Evolutionary conservation across 2,797 vertebrate species (phyloP).

Genomic region (Intellagama lesueurii): DNA sequence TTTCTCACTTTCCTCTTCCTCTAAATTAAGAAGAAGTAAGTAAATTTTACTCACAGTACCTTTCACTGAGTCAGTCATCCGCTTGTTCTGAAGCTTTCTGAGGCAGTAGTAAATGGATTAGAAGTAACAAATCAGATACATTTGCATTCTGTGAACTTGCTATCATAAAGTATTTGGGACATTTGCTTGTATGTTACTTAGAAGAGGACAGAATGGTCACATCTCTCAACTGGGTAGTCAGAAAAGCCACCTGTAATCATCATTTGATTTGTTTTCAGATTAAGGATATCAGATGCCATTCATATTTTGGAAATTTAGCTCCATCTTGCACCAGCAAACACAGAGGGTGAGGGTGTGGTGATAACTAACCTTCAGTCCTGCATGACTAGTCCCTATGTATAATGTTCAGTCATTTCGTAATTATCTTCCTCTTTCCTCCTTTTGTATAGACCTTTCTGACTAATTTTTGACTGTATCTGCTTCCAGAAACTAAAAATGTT

Average conservation of each 20-base stretch:
- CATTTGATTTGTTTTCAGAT: neutral
- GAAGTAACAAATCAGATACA: neutral
- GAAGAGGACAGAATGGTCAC: neutral
- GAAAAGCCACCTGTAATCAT: neutral
- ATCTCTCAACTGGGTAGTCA: neutral
- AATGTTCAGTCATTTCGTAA: neutral
- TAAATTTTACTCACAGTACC: no score
- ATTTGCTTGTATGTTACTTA: neutral
- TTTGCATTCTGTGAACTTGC: neutral
- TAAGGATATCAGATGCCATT: neutral
- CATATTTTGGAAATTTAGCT: neutral
- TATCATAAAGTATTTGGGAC: neutral
- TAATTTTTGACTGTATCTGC: neutral
- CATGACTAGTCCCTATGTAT: neutral
- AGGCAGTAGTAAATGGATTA: neutral
- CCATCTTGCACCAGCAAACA: accelerated
- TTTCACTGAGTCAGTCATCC: no score
- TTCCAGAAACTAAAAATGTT: neutral
- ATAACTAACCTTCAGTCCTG: accelerated
- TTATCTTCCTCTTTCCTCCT: neutral
- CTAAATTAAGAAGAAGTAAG: no score
- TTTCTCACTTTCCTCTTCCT: no score
- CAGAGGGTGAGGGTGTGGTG: neutral
- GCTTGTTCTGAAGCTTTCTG: neutral
- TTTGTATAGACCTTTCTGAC: neutral